These are phyloP conservation scores for Ailuropoda melanoleuca DNA, from an alignment of 2,113 vertebrate species.

Conservation along the genomic window DNA sequence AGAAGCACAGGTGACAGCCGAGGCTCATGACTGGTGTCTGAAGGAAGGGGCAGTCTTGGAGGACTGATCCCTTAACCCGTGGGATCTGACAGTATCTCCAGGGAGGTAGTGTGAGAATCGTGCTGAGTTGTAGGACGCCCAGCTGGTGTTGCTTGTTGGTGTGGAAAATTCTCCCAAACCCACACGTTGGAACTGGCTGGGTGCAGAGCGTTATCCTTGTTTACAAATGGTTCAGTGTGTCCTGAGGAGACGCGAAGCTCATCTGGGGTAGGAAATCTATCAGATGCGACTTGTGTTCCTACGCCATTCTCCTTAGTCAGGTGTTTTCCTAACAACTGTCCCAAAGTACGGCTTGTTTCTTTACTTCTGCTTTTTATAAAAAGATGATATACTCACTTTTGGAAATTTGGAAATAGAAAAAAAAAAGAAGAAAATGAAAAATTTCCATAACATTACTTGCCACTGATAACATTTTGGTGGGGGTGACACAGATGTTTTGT, in stretches of 20 bases:
- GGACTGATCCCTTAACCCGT: neutral
- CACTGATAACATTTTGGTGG: neutral
- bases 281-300: neutral
- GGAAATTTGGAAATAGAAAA: constrained; percentile 20
- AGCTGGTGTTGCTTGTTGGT: neutral
- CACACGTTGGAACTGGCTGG: neutral
- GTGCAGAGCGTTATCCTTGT: neutral
- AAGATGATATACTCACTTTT: neutral
- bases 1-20: neutral
- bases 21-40: too few species aligned
- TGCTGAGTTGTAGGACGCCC: neutral
- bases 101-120: neutral
- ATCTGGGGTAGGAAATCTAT: neutral
- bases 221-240: neutral
- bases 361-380: neutral
- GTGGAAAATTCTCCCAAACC: neutral
- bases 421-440: neutral
- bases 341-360: neutral
- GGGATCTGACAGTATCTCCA: neutral
- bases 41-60: neutral
- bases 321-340: neutral
- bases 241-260: neutral
- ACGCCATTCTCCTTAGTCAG: neutral
- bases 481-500: neutral
- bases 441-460: neutral